Conservation (phyloP, 2,797 vertebrate genomes). For the Peromyscus nudipes region DNA sequence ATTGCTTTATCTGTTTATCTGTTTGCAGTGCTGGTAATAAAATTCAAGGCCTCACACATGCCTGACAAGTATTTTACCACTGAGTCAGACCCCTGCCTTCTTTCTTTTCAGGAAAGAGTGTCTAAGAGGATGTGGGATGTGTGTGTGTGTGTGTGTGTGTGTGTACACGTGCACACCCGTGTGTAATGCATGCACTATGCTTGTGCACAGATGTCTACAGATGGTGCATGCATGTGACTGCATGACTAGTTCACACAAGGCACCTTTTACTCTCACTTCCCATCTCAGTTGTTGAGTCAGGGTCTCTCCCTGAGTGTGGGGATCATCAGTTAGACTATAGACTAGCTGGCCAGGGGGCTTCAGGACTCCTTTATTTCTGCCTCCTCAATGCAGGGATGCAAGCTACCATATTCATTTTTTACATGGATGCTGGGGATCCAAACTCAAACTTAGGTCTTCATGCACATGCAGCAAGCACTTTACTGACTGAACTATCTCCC, state of each 20-base stretch:
- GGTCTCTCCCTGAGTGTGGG: background rate
- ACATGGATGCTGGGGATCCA: background rate
- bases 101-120: constrained; percentile 27
- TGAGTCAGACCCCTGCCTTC: background rate
- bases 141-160: background rate
- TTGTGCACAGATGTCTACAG: background rate
- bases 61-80: background rate
- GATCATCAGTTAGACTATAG: background rate
- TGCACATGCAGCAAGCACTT: background rate
- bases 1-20: background rate
- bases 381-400: background rate
- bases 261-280: background rate
- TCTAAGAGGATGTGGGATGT: background rate
- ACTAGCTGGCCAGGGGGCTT: background rate
- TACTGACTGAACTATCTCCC: background rate
- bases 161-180: fast-evolving
- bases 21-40: background rate
- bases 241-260: background rate
- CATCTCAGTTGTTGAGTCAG: background rate
- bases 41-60: background rate
- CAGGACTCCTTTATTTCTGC: no score
- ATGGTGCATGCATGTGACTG: background rate
- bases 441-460: background rate
- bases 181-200: background rate
- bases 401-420: background rate